phyloP scores from a whole-genome alignment of 1,140 invertebrate genomes.

The Papilio dardanus region DNA sequence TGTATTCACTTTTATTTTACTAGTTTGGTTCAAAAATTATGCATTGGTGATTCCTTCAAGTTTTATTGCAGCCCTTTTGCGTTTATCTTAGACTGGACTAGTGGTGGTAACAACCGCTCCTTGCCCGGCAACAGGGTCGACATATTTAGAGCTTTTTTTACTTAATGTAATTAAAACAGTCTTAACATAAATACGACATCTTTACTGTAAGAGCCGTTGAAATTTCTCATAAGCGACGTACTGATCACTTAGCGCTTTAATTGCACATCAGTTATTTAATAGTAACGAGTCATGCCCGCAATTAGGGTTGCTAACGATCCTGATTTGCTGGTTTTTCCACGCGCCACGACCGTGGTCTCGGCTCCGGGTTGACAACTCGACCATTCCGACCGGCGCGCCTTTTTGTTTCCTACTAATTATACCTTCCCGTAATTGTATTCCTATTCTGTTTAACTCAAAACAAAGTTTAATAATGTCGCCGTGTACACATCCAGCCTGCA shows the following conservation, averaged over 20 bases:
- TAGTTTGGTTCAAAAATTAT: not conserved
- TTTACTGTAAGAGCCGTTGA: constrained; percentile 1
- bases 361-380: constrained; percentile 30
- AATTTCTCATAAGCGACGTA: constrained; percentile 39
- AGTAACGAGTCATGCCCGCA: constrained; percentile 55
- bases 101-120: not conserved
- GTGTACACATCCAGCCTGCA: constrained; percentile 15
- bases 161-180: constrained; percentile 10
- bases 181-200: constrained; percentile 8
- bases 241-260: constrained; percentile 49
- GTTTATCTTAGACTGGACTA: not conserved
- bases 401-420: constrained; percentile 36
- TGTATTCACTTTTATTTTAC: not conserved
- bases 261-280: constrained; percentile 55
- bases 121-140: not conserved
- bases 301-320: constrained; percentile 43
- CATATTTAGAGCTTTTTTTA: constrained; percentile 13
- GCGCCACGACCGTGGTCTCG: constrained; percentile 10
- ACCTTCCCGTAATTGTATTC: constrained; percentile 33
- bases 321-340: constrained; percentile 33
- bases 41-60: not conserved
- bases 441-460: constrained; percentile 37
- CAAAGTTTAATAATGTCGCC: constrained; percentile 32
- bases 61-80: not conserved
- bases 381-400: not conserved